Evolutionary conservation across 1,140 invertebrate genomes (phyloP), one percentile per base, ranked within the genome.

Genomic region (Drosophila suzukii): DNA sequence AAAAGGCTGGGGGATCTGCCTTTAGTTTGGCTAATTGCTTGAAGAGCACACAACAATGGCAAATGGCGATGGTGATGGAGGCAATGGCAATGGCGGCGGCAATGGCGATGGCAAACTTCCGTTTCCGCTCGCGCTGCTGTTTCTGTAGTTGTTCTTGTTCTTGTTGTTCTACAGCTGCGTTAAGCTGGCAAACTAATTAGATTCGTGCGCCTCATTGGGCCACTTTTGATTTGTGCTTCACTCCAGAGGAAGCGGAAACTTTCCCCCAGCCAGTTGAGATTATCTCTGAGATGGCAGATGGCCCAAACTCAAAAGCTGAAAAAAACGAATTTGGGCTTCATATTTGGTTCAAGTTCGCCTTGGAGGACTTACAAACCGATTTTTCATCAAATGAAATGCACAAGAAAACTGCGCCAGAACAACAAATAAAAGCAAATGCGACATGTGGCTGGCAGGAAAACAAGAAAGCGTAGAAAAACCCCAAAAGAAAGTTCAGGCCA

Each of bases 321-420:
- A 11, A 27, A 17, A 5, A 12, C 15, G 17, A 24, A 27, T 27
- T 27, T 5, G 53, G 5, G 34, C 49, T 62, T 76, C 84, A 80
- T 89, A 90, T 88, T 88, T 81, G 78, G 85, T 89, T 89, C 81
- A 89, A 89, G 84, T 89, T 89, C 84, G 85, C 30, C 8, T 27
- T 27, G 59, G 36, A n/a, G 8, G 15, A 53, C 10, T 34, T 8
- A 13, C 32, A 10, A 47, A 60, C 56, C 61, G 71, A 76, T 83
- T 84, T 76, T 65, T 57, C 61, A 78, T 78, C 75, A 84, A 79
- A 75, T 60, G 63, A 61, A 71, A 76, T 79, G 79, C 78, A 75
- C 58, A 66, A 76, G 54, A 75, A 78, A 83, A 89, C 79, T 88
- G 79, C 83, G 84, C 66, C 79, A 86, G 68, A 71, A 75, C 82